These are phyloP conservation scores for Campoplex nolae DNA, from an alignment of 2,888 invertebrate genomes.

Conservation along the genomic window DNA sequence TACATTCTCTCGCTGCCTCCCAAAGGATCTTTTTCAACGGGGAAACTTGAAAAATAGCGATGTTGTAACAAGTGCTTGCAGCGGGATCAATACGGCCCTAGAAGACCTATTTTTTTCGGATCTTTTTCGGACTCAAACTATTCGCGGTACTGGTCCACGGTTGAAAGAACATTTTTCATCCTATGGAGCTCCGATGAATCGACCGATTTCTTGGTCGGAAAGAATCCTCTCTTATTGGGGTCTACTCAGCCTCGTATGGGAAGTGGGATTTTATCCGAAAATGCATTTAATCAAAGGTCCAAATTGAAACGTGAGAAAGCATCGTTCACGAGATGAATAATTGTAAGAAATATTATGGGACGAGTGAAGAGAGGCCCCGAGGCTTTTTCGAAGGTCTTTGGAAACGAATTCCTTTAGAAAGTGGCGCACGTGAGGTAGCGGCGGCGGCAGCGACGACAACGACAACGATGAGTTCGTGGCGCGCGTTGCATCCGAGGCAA, in stretches of 20 bases:
- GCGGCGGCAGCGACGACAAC: neutral
- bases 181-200: neutral
- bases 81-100: neutral
- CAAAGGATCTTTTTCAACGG: neutral
- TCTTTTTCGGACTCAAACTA: neutral
- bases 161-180: neutral
- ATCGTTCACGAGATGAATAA: neutral
- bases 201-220: neutral
- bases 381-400: slow-evolving; percentile 73
- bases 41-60: neutral
- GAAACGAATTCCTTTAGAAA: slow-evolving; percentile 75
- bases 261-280: neutral
- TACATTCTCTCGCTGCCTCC: neutral
- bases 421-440: slow-evolving; percentile 66
- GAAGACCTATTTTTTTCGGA: neutral
- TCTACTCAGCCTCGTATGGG: neutral
- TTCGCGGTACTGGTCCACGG: neutral
- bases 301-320: slow-evolving; percentile 8
- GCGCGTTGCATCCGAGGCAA: slow-evolving; percentile 60
- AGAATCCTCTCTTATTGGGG: no score
- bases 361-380: slow-evolving; percentile 61
- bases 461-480: slow-evolving; percentile 3
- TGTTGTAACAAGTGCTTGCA: neutral
- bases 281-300: neutral
- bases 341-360: slow-evolving; percentile 31